phyloP scores from a whole-genome alignment of 2,113 vertebrate genomes.

The Anas platyrhynchos region DNA sequence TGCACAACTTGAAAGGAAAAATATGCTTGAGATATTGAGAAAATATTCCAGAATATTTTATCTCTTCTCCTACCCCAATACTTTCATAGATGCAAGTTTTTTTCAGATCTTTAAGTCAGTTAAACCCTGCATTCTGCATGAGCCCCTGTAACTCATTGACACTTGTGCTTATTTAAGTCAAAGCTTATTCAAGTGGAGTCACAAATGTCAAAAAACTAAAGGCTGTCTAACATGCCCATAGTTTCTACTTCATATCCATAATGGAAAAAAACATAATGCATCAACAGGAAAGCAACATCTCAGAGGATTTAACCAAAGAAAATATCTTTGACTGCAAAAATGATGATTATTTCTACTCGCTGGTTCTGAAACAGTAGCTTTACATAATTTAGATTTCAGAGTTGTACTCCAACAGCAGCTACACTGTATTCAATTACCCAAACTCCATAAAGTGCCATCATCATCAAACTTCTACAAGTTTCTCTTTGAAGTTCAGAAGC shows the following conservation, averaged over 20 bases:
- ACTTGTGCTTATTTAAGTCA: constrained; percentile 32
- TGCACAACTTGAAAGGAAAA: constrained; percentile 1
- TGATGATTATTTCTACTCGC: background rate
- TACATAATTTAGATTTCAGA: constrained; percentile 42
- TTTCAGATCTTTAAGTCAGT: background rate
- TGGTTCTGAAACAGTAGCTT: constrained; percentile 22
- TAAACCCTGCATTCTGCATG: background rate
- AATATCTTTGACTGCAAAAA: constrained; percentile 4
- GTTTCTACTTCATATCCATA: background rate
- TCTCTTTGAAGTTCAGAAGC: constrained; percentile 25
- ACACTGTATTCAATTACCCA: constrained; percentile 52
- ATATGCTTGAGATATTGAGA: background rate
- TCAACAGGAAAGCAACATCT: background rate
- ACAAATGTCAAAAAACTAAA: constrained; percentile 29
- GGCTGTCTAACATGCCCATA: background rate
- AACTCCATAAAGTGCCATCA: constrained; percentile 21
- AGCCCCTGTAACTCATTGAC: constrained; percentile 16
- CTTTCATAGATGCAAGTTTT: constrained; percentile 20
- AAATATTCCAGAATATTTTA: background rate
- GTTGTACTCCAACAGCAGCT: constrained; percentile 19
- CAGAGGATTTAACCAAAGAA: constrained; percentile 8
- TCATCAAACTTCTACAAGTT: constrained; percentile 26
- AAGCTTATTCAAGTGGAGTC: constrained; percentile 55
- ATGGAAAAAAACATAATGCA: background rate
- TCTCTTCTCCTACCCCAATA: background rate